These are phyloP conservation scores for Tribolium freemani DNA, from an alignment of 2,888 invertebrate species.

Conservation along the genomic window DNA sequence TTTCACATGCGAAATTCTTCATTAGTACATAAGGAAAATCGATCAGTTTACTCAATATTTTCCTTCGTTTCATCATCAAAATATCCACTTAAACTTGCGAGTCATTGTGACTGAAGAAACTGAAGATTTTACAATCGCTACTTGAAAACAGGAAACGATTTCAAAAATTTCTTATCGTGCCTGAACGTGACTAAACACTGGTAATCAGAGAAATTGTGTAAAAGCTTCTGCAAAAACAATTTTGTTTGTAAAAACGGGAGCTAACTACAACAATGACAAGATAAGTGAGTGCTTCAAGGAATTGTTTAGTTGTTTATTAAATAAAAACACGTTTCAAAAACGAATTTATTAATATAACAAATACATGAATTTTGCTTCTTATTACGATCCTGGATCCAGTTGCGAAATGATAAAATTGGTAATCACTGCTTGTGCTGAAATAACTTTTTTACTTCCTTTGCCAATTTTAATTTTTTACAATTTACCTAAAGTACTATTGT, in stretches of 20 bases:
- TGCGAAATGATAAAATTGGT: slow-evolving; percentile 77
- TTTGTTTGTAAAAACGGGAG: too few species aligned
- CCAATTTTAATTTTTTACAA: background rate
- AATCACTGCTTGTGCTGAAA: slow-evolving; percentile 79
- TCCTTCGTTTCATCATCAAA: too few species aligned
- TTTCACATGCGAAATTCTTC: too few species aligned
- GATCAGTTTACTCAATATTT: too few species aligned
- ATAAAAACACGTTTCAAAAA: background rate
- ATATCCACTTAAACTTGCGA: background rate
- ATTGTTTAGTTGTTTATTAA: too few species aligned
- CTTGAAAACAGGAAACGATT: background rate
- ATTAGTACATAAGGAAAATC: too few species aligned
- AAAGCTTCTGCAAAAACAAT: too few species aligned
- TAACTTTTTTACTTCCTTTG: background rate
- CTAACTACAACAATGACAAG: too few species aligned
- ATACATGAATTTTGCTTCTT: background rate
- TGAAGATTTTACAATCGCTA: background rate
- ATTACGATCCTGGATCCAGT: slow-evolving; percentile 44
- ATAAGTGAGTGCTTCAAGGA: too few species aligned
- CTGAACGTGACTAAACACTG: too few species aligned
- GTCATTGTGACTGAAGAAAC: background rate
- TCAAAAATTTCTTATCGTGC: too few species aligned
- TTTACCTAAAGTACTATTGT: slow-evolving; percentile 71
- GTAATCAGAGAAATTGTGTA: too few species aligned
- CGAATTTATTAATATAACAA: background rate